Evolutionary conservation across 2,113 vertebrate genomes (phyloP), one percentile per base, ranked within the genome.

Genomic region (Clarias macrocephalus): DNA sequence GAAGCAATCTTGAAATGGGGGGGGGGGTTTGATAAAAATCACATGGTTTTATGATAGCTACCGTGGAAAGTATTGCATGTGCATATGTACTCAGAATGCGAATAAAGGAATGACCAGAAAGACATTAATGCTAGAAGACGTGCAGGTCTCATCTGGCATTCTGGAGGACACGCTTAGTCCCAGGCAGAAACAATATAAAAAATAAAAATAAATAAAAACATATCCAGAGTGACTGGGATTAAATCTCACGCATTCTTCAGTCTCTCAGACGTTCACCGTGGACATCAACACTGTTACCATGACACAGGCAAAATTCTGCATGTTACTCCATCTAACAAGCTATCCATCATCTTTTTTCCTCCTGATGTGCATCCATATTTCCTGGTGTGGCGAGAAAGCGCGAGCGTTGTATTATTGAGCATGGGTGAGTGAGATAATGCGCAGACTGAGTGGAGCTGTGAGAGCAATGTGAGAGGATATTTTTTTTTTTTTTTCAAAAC

Each of bases 171-270:
- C 28, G 82, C 9, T 2, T 13, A 42, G 42, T 8, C 18, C 68
- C 75, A 85, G 85, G 87, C 70, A 77, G 82, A 62, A 13, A 56
- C 68, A 62, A 88, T 91, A 88, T 73, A 48, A 48, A 6, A 48
- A 48, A 48, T 0, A 48, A 48, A 48, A 0, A 48, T 0, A 7
- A 3, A 42, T 5, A 42, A 42, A 0, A 48, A 48, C 48, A 89
- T 91, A 66, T 23, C 30, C 57, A 68, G 59, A 65, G 42, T 42
- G 28, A 85, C 37, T 0, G 88, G 56, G 87, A 88, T 85, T 89
- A 59, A 87, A 87, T 56, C 82, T 42, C 82, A 68, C 37, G 37
- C 37, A 37, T 37, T 37, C 37, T 2, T 2, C 82, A 68, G 80
- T 73, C 77, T 87, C 68, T 66, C n/a, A 5, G 85, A 85, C 28